Percentiles rank a stretch among this genome's conserved stretches.
Conservation (phyloP, 1,140 invertebrate genomes). For the Camponotus pennsylvanicus region DNA sequence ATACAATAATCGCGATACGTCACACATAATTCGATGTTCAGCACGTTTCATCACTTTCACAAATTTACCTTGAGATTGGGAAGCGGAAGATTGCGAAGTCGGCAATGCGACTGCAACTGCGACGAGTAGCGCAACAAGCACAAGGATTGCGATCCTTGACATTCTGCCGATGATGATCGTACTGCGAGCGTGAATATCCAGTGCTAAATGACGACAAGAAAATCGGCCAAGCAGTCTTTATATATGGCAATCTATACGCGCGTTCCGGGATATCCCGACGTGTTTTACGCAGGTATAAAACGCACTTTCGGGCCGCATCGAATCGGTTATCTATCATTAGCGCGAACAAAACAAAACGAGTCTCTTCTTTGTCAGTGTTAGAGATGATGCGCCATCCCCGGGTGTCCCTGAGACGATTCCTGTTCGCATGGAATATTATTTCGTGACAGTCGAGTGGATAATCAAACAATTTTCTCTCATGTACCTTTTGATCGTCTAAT, state of each 20-base stretch:
- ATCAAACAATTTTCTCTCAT: not conserved
- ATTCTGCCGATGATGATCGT: slow-evolving; percentile 14
- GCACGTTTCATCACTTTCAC: not conserved
- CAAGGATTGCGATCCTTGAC: slow-evolving; percentile 24
- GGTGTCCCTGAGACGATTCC: slow-evolving; percentile 11
- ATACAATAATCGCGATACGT: not conserved
- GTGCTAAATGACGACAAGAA: slow-evolving; percentile 62
- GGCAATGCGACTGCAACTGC: slow-evolving; percentile 34
- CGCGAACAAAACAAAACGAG: not conserved
- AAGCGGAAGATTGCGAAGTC: not conserved
- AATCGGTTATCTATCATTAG: slow-evolving; percentile 40
- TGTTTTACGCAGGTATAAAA: slow-evolving; percentile 36
- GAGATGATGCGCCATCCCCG: not conserved
- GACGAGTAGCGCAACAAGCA: slow-evolving; percentile 20
- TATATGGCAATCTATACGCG: slow-evolving; percentile 56
- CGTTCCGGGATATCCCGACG: slow-evolving; percentile 65
- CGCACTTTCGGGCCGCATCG: slow-evolving; percentile 17
- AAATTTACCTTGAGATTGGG: slow-evolving; percentile 23
- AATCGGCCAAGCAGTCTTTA: slow-evolving; percentile 61
- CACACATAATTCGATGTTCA: not conserved
- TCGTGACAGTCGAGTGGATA: not conserved
- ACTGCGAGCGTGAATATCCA: not conserved
- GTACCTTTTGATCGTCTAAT: not conserved
- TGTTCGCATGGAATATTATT: not conserved
- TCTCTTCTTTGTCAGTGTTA: not conserved